Percentiles rank a stretch among this genome's conserved stretches.
phyloP scores from a whole-genome alignment of 2,888 invertebrate genomes.

The Philopedon plagiatum region DNA sequence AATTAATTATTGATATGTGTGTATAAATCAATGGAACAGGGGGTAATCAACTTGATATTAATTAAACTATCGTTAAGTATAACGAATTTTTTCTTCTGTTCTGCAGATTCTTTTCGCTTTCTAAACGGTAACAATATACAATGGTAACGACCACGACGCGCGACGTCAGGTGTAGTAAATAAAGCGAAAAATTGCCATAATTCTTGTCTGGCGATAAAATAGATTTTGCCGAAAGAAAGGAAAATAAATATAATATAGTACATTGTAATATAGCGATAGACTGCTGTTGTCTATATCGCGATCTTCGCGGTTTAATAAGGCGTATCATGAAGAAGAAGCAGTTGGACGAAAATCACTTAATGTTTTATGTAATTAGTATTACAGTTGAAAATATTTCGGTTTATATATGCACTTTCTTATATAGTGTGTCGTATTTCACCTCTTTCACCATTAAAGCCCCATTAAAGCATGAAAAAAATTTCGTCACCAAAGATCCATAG shows the following conservation, averaged over 20 bases:
- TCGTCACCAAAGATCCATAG: too few species aligned
- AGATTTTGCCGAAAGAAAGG: not conserved
- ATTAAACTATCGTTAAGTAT: not conserved
- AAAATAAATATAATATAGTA: not conserved
- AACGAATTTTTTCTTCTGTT: not conserved
- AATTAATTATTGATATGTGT: not conserved
- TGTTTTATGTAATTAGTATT: too few species aligned
- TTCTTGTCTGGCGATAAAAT: not conserved
- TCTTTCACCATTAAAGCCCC: too few species aligned
- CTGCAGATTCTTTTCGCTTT: not conserved
- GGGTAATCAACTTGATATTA: not conserved
- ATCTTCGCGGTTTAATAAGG: too few species aligned
- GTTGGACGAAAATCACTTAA: too few species aligned
- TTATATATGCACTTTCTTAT: too few species aligned
- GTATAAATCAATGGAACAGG: not conserved
- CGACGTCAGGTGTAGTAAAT: not conserved
- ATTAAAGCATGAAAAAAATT: too few species aligned
- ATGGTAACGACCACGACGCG: not conserved
- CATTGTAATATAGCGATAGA: not conserved
- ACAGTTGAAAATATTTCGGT: too few species aligned
- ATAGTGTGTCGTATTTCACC: too few species aligned
- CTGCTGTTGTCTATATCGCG: not conserved
- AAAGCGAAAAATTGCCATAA: not conserved
- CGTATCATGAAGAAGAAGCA: too few species aligned
- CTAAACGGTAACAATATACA: constrained; percentile 4